Percentiles rank a stretch among this genome's conserved stretches.
Conservation (phyloP, 2,888 invertebrate species). For the Stomorhina lunata region DNA sequence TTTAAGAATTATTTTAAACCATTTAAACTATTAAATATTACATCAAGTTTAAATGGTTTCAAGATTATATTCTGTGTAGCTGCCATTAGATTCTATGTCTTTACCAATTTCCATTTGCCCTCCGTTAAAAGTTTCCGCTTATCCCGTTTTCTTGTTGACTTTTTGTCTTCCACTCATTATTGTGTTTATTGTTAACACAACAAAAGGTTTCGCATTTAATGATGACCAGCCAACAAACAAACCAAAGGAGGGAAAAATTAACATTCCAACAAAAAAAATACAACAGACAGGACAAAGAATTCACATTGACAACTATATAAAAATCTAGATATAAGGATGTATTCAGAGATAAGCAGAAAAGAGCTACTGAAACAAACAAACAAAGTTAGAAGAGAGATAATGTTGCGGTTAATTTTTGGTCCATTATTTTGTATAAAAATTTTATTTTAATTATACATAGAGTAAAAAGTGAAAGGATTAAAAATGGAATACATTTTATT, state of each 20-base stretch:
- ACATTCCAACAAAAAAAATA: neutral
- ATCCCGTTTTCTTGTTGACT: neutral
- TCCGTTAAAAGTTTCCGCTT: neutral
- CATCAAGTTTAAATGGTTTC: too few relatives aligned
- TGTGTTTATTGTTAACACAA: constrained; percentile 5
- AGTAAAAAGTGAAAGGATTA: neutral
- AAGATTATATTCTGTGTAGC: too few relatives aligned
- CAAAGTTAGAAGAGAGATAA: neutral
- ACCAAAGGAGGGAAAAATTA: neutral
- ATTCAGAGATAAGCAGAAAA: neutral
- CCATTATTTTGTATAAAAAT: neutral
- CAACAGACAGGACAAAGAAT: neutral
- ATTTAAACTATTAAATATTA: too few relatives aligned
- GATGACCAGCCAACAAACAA: neutral
- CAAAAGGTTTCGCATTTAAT: constrained; percentile 4
- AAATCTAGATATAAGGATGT: neutral
- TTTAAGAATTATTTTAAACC: too few relatives aligned
- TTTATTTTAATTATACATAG: neutral
- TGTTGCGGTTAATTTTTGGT: neutral
- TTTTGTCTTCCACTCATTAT: neutral
- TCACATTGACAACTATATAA: neutral
- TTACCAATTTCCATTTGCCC: neutral
- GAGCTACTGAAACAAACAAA: neutral
- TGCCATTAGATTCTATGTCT: too few relatives aligned
- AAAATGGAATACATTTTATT: neutral